These are phyloP conservation scores for Tragelaphus eurycerus DNA, from an alignment of 2,797 vertebrate species.

Conservation along the genomic window DNA sequence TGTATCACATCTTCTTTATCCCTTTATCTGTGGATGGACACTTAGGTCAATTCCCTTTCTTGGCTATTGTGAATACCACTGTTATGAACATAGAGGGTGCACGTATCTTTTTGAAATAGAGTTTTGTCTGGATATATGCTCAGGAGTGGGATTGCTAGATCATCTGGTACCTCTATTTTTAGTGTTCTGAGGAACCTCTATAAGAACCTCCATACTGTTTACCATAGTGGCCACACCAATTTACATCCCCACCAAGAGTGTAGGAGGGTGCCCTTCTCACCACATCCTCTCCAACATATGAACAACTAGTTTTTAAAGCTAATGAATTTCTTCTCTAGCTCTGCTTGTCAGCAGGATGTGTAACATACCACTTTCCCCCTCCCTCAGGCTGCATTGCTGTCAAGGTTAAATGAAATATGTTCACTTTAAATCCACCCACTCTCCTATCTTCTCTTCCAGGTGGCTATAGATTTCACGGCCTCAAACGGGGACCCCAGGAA, in stretches of 20 bases:
- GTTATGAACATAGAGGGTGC: not conserved
- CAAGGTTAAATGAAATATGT: not conserved
- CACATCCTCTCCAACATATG: not conserved
- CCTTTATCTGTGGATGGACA: not conserved
- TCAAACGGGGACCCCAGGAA: conserved; percentile 98
- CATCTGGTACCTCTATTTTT: not conserved
- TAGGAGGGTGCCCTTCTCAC: not conserved
- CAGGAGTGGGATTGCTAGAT: not conserved
- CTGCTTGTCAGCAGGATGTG: not conserved
- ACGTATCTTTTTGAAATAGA: not conserved
- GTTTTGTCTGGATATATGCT: not conserved
- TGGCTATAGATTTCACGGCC: conserved; percentile 99
- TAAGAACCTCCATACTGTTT: not conserved
- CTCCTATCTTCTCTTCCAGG: conserved; percentile 83
- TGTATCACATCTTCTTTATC: not conserved
- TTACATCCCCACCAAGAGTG: not conserved
- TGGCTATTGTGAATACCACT: not conserved
- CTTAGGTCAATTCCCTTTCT: not conserved
- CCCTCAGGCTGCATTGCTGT: not conserved
- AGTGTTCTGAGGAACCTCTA: not conserved
- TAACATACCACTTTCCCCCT: not conserved
- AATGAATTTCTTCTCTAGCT: not conserved
- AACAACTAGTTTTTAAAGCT: not conserved
- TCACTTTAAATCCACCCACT: not conserved
- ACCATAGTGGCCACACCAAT: not conserved